Base-by-base conservation (phyloP, 2,888 invertebrate species). In the Dasysyrphus tricinctus region DNA sequence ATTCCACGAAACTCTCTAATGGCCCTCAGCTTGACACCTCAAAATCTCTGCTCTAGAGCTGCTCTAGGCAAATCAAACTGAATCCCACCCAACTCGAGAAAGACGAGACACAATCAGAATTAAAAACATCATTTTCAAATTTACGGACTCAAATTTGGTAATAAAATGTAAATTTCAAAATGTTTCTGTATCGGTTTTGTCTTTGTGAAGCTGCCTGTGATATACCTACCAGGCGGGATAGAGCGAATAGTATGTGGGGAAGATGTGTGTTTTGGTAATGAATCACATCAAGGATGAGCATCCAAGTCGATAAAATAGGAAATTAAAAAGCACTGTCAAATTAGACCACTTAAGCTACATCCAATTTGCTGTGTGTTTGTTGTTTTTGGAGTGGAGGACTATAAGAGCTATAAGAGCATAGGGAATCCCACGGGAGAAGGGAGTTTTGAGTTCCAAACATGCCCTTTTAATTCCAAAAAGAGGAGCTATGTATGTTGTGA, bases 301-400 rank as follows among this genome's bases (percentile, higher is more conserved):
- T 7, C n/a, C 34, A 37, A 51, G 69, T 72, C 75, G 67, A 80
- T 81, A 81, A 81, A 81, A 73, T 77, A 63, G 73, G 61, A 85
- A 85, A 85, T 85, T 81, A 85, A 81, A 85, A 85, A 77, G 77
- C 85, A 77, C 47, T 80, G 80, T 85, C 85, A 85, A 85, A 81
- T 85, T 85, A 70, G 85, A 81, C 67, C 81, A 85, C 85, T 85
- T 81, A 39, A 81, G 81, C 74, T 70, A 59, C 63, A 61, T 69
- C 72, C 76, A 84, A 84, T 84, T 81, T 73, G 73, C 61, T 73
- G 80, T 63, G 70, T 79, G 57, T 69, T 24, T 59, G 24, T 47
- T 19, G 56, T 24, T 14, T 44, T 16, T 19, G 44, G 19, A 12
- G 24, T 19, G 44, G 19, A 12, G 24, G 5, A 12, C 29, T 3